Percentiles rank a stretch among this genome's conserved stretches.
Evolutionary conservation across 2,888 invertebrate genomes (phyloP).

Genomic region (Lumbricus terrestris): DNA sequence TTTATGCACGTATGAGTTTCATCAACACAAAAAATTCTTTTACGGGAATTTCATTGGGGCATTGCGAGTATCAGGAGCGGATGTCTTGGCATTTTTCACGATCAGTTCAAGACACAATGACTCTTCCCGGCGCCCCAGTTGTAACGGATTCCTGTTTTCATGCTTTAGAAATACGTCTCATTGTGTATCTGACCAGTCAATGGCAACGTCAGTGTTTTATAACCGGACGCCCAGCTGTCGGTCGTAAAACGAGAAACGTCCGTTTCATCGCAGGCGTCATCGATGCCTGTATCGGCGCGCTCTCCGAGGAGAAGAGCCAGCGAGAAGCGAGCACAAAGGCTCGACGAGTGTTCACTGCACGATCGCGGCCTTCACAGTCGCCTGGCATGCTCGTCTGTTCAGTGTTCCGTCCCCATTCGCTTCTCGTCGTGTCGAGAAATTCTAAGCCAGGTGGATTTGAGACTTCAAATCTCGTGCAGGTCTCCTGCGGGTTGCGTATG

Average conservation of each 20-base stretch:
- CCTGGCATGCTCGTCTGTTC: not conserved
- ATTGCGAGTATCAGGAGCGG: no score
- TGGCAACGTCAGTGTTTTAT: not conserved
- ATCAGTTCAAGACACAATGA: no score
- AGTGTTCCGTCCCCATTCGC: not conserved
- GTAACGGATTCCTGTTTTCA: no score
- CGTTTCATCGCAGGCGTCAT: not conserved
- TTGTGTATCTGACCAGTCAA: not conserved
- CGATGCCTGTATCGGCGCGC: not conserved
- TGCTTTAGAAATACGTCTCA: not conserved
- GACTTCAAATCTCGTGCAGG: not conserved
- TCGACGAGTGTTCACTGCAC: not conserved
- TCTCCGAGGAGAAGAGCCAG: not conserved
- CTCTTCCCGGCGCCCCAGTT: no score
- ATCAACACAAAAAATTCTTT: no score
- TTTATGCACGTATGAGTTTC: no score
- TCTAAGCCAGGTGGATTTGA: not conserved
- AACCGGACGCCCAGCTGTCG: not conserved
- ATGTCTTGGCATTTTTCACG: no score
- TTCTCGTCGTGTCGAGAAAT: not conserved
- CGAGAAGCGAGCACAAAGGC: slow-evolving; percentile 3
- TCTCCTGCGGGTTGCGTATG: not conserved
- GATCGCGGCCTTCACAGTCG: no score
- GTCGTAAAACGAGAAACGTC: no score
- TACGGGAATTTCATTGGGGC: no score